These are phyloP conservation scores for Erebia aethiops DNA, from an alignment of 2,888 invertebrate species.

Conservation along the genomic window DNA sequence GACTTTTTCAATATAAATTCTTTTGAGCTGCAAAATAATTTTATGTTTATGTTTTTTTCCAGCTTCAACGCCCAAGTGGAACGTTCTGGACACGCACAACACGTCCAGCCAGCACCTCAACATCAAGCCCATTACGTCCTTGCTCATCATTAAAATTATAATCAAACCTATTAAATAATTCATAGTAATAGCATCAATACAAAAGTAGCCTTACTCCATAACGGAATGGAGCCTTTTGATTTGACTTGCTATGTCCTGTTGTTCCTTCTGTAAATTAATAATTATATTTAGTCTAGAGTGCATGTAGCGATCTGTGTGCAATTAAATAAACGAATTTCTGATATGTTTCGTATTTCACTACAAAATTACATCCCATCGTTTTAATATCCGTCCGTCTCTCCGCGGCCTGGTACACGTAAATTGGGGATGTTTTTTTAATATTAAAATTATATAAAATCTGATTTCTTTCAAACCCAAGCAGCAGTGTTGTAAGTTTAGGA, in stretches of 20 bases:
- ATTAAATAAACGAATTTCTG: conserved; percentile 10
- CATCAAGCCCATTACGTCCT: conserved; percentile 29
- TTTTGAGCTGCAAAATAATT: too few relatives aligned
- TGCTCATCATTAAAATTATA: conserved; percentile 31
- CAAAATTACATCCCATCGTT: background rate
- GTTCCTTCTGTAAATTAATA: conserved; percentile 9
- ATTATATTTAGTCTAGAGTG: conserved; percentile 12
- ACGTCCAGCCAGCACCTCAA: conserved; percentile 59
- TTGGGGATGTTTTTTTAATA: too few relatives aligned
- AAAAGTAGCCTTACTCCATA: background rate
- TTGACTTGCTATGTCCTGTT: conserved; percentile 1
- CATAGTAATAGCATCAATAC: conserved; percentile 4
- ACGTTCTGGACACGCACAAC: conserved; percentile 79
- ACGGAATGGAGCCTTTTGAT: background rate
- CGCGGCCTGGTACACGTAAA: too few relatives aligned
- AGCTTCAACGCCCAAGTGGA: conserved; percentile 84
- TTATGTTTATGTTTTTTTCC: conserved; percentile 43
- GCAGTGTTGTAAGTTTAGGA: too few relatives aligned
- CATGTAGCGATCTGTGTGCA: conserved; percentile 9
- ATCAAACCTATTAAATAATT: background rate
- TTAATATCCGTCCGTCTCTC: too few relatives aligned
- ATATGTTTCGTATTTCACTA: conserved; percentile 10
- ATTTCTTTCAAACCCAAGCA: too few relatives aligned
- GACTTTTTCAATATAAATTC: too few relatives aligned
- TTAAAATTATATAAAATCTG: too few relatives aligned